Conservation (phyloP, 2,113 vertebrate species). For the Hiodon tergisus region DNA sequence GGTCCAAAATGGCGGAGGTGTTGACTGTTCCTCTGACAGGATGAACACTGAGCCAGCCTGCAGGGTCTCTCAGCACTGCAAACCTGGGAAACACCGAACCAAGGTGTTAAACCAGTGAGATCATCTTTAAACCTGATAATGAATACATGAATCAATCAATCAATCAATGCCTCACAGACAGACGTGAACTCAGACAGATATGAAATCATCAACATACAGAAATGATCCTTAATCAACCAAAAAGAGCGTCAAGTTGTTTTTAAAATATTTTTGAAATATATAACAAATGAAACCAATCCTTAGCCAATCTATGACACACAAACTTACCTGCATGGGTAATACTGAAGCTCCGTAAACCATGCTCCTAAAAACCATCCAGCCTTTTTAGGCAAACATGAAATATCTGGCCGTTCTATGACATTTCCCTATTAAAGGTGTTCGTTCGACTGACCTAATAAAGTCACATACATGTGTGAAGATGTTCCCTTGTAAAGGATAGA, state of each 20-base stretch:
- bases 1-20: conserved; percentile 79
- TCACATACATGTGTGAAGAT: conserved; percentile 2
- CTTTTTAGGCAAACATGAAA: neutral
- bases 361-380: no score
- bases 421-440: neutral
- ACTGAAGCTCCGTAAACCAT: no score
- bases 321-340: no score
- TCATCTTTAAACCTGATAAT: neutral
- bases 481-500: neutral
- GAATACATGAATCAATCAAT: neutral
- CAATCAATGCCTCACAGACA: neutral
- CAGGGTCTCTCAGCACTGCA: conserved; percentile 80
- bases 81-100: conserved; percentile 61
- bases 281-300: no score
- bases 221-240: neutral
- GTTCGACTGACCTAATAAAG: conserved; percentile 5
- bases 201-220: neutral
- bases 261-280: no score
- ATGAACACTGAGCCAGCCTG: conserved; percentile 87
- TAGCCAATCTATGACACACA: no score
- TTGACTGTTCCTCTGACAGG: conserved; percentile 83
- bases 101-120: conserved; percentile 6
- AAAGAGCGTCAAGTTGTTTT: no score
- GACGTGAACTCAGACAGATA: no score
- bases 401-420: neutral